These are phyloP conservation scores for Crotalus helleri DNA, from an alignment of 2,113 vertebrate species.

Conservation along the genomic window DNA sequence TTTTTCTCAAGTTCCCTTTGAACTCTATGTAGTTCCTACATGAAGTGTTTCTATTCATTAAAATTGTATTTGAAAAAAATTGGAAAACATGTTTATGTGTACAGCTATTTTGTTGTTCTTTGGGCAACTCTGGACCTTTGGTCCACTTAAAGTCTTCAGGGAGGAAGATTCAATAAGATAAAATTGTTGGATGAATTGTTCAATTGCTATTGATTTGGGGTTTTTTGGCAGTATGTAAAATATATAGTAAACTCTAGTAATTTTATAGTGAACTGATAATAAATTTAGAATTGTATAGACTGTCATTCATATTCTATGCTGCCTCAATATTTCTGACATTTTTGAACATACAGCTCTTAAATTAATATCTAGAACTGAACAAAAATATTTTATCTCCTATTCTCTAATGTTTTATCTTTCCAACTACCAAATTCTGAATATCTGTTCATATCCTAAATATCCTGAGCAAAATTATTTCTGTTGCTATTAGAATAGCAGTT, in stretches of 20 bases:
- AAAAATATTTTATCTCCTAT: background rate
- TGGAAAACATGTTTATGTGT: background rate
- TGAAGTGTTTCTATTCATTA: background rate
- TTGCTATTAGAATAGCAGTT: background rate
- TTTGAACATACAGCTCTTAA: background rate
- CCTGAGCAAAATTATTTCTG: constrained; percentile 30
- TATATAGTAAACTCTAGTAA: background rate
- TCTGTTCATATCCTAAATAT: background rate
- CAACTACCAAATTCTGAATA: background rate
- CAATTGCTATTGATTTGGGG: background rate
- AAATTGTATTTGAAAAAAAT: background rate
- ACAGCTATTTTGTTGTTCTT: background rate
- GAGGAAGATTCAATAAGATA: background rate
- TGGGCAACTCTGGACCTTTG: background rate
- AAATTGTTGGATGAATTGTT: background rate
- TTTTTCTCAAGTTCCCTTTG: background rate
- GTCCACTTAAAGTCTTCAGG: background rate
- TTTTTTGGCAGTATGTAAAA: background rate
- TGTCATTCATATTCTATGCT: background rate
- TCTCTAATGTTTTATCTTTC: background rate
- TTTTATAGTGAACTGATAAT: background rate
- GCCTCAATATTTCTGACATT: background rate
- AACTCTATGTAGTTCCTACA: background rate
- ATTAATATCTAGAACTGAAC: background rate
- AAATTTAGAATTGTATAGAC: background rate